Base-by-base conservation (phyloP, 2,888 invertebrate genomes). In the Hydropsyche betteni region DNA sequence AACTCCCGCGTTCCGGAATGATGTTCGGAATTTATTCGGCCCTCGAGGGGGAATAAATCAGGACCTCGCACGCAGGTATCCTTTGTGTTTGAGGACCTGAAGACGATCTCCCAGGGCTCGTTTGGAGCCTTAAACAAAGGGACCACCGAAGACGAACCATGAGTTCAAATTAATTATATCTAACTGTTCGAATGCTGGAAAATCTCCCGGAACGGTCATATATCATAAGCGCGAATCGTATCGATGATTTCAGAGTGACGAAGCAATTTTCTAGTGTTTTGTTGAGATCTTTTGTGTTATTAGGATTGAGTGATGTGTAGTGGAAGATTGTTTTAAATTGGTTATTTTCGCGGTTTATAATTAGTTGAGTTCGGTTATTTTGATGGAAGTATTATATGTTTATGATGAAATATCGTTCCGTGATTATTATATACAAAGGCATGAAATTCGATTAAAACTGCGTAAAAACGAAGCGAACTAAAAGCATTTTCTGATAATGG, bases 11-110 rank as follows among this genome's bases (percentile, higher is more conserved):
- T n/a, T 12, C 64, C 64, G 69, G 72, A 58, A 75, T 76, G 76
- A 76, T 74, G 76, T 74, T 70, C 69, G 71, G 68, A 77, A 77
- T 75, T 75, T 77, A 77, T 77, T 68, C 69, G 50, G 64, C 72
- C 77, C 77, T 64, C 50, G 75, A 75, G 77, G 68, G 68, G 72
- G 68, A 68, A 74, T 74, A 74, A 74, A 74, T 74, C 74, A 74
- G 68, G 16, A 52, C 44, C 33, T 34, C 69, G 61, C 52, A 24
- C 38, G 52, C 68, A 68, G 74, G 64, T 38, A 68, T 33, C 36
- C 16, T 64, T 74, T 64, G 44, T 51, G 24, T 24, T 24, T 16
- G 12, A 24, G 14, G 55, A n/a, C 12, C 14, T n/a, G 8, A 16
- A 24, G 55, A 24, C 6, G 55, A 16, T 16, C 24, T 24, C 12